A percentile compares a stretch with the other conserved stretches of the same genome.
Evolutionary conservation across 2,113 vertebrate species (phyloP).

Genomic region (Isurus oxyrinchus): DNA sequence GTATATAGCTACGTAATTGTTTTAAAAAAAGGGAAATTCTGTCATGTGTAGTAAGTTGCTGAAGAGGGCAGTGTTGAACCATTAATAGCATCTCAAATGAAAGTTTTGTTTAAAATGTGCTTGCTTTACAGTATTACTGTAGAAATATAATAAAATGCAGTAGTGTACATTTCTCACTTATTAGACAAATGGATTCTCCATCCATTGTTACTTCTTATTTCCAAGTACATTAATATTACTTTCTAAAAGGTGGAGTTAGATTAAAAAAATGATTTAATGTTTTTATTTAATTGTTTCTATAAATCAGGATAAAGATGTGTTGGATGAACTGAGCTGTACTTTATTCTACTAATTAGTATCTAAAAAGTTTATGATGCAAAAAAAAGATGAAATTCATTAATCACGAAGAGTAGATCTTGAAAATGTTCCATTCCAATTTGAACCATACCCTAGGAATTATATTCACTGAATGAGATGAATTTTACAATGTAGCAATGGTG

Average conservation of each 20-base stretch:
- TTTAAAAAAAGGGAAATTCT: background rate
- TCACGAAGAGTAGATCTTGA: background rate
- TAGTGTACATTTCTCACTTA: background rate
- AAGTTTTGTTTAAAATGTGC: background rate
- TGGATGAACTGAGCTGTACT: background rate
- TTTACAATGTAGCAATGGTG: background rate
- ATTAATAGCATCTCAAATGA: background rate
- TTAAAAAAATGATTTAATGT: background rate
- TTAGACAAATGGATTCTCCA: background rate
- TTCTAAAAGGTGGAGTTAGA: background rate
- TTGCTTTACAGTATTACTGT: background rate
- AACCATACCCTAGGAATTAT: background rate
- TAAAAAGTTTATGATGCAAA: background rate
- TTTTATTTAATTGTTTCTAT: background rate
- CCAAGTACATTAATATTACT: slow-evolving; percentile 22
- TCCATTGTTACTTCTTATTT: background rate
- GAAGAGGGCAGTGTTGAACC: slow-evolving; percentile 21
- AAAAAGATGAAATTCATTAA: background rate
- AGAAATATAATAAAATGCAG: background rate
- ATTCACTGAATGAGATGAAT: background rate
- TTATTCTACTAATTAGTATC: slow-evolving; percentile 21
- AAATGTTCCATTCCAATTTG: background rate
- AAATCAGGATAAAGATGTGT: background rate
- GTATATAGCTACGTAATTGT: background rate
- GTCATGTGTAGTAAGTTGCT: background rate